A percentile compares a stretch with the other conserved stretches of the same genome.
Evolutionary conservation across 2,888 invertebrate genomes (phyloP).

Genomic region (Nomada flava): DNA sequence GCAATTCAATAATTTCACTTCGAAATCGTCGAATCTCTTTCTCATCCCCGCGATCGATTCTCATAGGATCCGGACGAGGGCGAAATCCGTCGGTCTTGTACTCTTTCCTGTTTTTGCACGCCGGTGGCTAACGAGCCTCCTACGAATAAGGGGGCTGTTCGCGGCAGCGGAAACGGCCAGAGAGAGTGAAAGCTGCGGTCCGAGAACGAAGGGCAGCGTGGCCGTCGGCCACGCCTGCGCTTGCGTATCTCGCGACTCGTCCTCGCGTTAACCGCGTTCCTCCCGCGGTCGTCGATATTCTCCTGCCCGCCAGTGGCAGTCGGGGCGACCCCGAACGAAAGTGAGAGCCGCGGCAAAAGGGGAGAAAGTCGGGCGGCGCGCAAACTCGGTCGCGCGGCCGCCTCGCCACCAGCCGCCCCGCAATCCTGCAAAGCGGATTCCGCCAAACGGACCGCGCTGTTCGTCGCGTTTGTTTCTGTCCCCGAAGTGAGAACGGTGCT

Average conservation of each 20-base stretch:
- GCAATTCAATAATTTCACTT: too few relatives aligned
- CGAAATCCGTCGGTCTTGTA: too few relatives aligned
- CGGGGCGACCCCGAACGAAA: slow-evolving; percentile 70
- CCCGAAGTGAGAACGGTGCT: neutral
- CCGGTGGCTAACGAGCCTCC: neutral
- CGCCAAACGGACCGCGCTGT: neutral
- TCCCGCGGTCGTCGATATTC: slow-evolving; percentile 66
- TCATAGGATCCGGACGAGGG: too few relatives aligned
- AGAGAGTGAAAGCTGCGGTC: slow-evolving; percentile 52
- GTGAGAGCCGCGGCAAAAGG: slow-evolving; percentile 67
- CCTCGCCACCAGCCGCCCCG: neutral
- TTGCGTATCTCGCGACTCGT: slow-evolving; percentile 20
- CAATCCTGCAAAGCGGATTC: slow-evolving; percentile 14
- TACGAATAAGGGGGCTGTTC: neutral
- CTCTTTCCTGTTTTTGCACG: too few relatives aligned
- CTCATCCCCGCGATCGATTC: too few relatives aligned
- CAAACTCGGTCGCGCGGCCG: slow-evolving; percentile 56
- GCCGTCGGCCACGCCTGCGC: slow-evolving; percentile 15
- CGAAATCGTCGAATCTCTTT: too few relatives aligned
- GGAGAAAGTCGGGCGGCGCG: slow-evolving; percentile 65
- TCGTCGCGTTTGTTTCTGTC: neutral
- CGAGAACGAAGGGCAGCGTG: slow-evolving; percentile 17
- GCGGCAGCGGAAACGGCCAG: neutral
- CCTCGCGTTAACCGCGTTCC: slow-evolving; percentile 12
- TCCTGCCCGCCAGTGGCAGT: slow-evolving; percentile 44